Evolutionary conservation across 1,140 invertebrate species (phyloP).

Genomic region (Orchesella cincta): DNA sequence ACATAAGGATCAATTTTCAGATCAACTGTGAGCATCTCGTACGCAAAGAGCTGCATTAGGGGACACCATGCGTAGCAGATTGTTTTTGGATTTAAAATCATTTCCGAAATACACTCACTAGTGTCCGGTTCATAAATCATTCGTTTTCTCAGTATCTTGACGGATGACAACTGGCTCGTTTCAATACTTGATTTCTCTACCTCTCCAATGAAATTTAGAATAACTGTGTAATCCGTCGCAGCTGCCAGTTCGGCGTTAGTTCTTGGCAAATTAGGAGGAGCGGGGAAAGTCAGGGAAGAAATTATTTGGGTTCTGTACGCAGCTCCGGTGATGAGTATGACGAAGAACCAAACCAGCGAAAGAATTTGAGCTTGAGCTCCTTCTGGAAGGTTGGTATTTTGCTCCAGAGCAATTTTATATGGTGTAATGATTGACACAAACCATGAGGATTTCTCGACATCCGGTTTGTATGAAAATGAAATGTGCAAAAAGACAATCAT

Average conservation of each 20-base stretch:
- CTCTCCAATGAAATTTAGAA: neutral
- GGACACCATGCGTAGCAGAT: neutral
- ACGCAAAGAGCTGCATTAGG: neutral
- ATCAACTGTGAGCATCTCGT: neutral
- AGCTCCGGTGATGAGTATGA: slow-evolving; percentile 25
- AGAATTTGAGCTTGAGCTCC: neutral
- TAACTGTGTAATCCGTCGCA: neutral
- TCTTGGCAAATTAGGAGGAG: slow-evolving; percentile 9
- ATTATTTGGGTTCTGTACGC: slow-evolving; percentile 20
- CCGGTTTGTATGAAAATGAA: too few species aligned
- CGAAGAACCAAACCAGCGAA: neutral
- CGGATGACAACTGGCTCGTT: neutral
- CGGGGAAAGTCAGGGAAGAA: slow-evolving; percentile 16
- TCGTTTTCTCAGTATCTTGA: neutral
- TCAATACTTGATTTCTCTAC: neutral
- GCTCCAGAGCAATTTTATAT: neutral
- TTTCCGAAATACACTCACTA: neutral
- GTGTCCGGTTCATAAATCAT: neutral
- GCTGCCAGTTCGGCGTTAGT: slow-evolving; percentile 9
- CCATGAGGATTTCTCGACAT: too few species aligned
- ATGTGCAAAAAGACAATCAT: neutral
- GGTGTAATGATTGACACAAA: neutral
- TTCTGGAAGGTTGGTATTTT: neutral
- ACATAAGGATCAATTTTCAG: neutral
- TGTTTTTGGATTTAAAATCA: neutral